phyloP scores from a whole-genome alignment of 2,797 vertebrate species.

The Hoplostethus mediterraneus region DNA sequence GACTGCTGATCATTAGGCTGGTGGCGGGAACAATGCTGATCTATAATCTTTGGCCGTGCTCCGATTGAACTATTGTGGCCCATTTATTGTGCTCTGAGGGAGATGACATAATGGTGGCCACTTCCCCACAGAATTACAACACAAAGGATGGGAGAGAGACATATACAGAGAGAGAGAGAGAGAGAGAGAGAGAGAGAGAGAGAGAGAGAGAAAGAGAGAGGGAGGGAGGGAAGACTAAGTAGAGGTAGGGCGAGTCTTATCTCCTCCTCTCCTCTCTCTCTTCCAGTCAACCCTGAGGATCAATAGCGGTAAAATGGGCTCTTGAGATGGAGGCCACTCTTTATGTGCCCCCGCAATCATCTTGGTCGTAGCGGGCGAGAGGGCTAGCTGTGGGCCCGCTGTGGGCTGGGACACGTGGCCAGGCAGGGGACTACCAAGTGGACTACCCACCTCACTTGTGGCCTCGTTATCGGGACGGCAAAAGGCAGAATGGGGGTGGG shows the following conservation, averaged over 20 bases:
- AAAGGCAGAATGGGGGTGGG: background rate
- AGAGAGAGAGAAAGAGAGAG: background rate
- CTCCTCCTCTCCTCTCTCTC: slow-evolving; percentile 57
- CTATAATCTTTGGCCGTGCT: slow-evolving; percentile 69
- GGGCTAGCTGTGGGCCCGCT: background rate
- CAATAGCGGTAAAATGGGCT: slow-evolving; percentile 53
- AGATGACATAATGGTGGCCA: slow-evolving; percentile 54
- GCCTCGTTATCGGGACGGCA: background rate
- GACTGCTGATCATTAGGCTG: slow-evolving; percentile 74
- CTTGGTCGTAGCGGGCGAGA: slow-evolving; percentile 16
- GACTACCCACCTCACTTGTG: background rate
- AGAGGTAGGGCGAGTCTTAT: slow-evolving; percentile 49
- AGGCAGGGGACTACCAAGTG: background rate
- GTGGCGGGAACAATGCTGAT: slow-evolving; percentile 71
- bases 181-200: background rate
- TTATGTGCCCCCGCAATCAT: slow-evolving; percentile 42
- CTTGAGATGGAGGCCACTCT: slow-evolving; percentile 42
- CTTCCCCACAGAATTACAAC: slow-evolving; percentile 15
- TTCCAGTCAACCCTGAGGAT: slow-evolving; percentile 46
- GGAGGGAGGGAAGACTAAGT: slow-evolving; percentile 33
- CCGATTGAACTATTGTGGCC: slow-evolving; percentile 62
- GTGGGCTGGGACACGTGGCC: background rate
- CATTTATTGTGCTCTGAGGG: slow-evolving; percentile 60
- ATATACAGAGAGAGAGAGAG: background rate
- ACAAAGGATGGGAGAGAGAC: slow-evolving; percentile 25